Evolutionary conservation across 2,888 invertebrate genomes (phyloP), one percentile per base, ranked within the genome.

Genomic region (Congeria kusceri): DNA sequence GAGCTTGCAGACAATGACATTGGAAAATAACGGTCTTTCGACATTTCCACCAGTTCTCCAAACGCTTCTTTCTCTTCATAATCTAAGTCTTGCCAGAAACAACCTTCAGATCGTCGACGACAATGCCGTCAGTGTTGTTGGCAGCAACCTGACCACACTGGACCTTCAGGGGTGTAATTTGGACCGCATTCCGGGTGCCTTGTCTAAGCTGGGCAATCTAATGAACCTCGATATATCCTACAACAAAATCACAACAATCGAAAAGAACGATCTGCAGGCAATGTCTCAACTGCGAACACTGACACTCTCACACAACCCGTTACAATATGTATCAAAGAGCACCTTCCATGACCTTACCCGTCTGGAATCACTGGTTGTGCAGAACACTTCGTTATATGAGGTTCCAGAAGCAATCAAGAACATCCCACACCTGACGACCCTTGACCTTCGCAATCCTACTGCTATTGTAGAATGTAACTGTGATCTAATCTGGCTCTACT

Each of bases 221-320:
- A 63, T 32, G 11, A 59, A 80, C 28, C 69, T 87, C 1, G 85
- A 85, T 64, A 59, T 87, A 3, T 77, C 85, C 3, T 63, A 77
- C 47, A 87, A 87, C 65, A 72, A 76, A 1, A 87, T 87, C 13
- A 78, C 81, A 0, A 84, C 83, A 13, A 84, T 87, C 13, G 86
- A 86, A 23, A 75, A 78, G 46, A 82, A 81, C 56, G 86, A 86
- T 49, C 68, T 86, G 3, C 77, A 83, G 20, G 46, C 68, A 25
- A 74, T 84, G 46, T 0, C 11, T 0, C 49, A 62, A 13, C 47
- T 86, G n/a, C 25, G 1, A 9, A 69, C 28, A 2, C 39, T 86
- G 3, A 71, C 73, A 39, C 56, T 85, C 5, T 80, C 80, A 28
- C 29, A 58, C n/a, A 86, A 86, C 32, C 83, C 84, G 2, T 49